A percentile compares a stretch with the other conserved stretches of the same genome.
These are phyloP conservation scores for Xiphorhynchus elegans DNA, from an alignment of 2,113 vertebrate species.

Conservation along the genomic window DNA sequence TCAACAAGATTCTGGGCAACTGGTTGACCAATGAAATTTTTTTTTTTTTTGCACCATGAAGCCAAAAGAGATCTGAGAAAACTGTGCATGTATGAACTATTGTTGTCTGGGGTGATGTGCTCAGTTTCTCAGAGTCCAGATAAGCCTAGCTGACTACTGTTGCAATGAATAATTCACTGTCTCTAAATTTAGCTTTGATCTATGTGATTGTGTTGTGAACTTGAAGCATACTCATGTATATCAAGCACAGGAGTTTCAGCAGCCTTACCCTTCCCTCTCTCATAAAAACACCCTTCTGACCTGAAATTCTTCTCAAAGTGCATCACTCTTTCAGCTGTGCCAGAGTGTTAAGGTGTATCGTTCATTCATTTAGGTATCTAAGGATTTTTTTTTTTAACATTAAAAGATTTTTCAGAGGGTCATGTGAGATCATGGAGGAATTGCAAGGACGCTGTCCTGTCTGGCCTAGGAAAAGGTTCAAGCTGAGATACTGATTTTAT, in stretches of 20 bases:
- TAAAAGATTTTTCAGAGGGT: not conserved
- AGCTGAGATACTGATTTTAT: not conserved
- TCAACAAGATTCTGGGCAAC: not conserved
- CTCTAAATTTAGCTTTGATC: conserved; percentile 62
- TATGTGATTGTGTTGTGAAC: conserved; percentile 45
- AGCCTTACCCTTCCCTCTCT: not conserved
- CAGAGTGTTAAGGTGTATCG: not conserved
- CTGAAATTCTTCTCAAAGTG: not conserved
- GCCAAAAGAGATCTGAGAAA: not conserved
- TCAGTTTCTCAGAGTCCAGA: not conserved
- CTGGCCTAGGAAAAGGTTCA: not conserved
- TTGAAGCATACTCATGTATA: conserved; percentile 9
- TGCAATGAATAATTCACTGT: conserved; percentile 65
- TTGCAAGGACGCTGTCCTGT: not conserved
- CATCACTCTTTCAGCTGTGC: not conserved
- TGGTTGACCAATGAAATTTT: not conserved
- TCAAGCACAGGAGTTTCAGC: not conserved
- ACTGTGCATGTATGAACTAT: not conserved
- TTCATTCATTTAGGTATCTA: not conserved
- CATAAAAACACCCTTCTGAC: not conserved
- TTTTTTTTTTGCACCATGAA: not conserved
- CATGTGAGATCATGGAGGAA: not conserved
- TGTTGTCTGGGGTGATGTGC: not conserved
- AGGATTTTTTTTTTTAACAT: not conserved
- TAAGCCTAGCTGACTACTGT: conserved; percentile 4